A percentile compares a stretch with the other conserved stretches of the same genome.
Evolutionary conservation across 1,140 invertebrate species (phyloP).

Genomic region (Drosophila navojoa): DNA sequence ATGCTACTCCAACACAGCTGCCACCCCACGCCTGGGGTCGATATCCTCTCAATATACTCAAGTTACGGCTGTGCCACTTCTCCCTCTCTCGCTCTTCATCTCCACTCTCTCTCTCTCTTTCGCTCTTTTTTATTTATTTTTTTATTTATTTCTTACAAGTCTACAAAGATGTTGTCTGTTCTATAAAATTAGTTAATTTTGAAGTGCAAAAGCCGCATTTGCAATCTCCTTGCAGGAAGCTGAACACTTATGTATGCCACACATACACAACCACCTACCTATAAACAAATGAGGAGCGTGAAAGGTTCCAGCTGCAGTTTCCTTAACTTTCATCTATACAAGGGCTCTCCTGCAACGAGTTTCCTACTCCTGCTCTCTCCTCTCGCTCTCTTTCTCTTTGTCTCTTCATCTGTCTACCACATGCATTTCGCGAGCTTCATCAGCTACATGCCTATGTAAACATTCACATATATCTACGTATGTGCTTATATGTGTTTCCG

Average conservation of each 20-base stretch:
- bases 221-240: conserved; percentile 26
- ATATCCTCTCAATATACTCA: conserved; percentile 50
- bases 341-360: conserved; percentile 1
- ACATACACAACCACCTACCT: conserved; percentile 1
- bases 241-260: background rate
- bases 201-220: conserved; percentile 40
- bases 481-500: conserved; percentile 16
- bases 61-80: background rate
- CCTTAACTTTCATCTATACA: conserved; percentile 29
- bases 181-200: conserved; percentile 35
- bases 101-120: background rate
- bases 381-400: conserved; percentile 6
- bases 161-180: conserved; percentile 23
- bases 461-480: too few relatives aligned
- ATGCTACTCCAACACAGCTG: conserved; percentile 24
- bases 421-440: too few relatives aligned
- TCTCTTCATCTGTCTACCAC: background rate
- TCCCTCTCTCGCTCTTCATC: background rate
- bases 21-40: conserved; percentile 41
- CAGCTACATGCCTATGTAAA: too few relatives aligned
- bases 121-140: background rate
- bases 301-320: conserved; percentile 47
- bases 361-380: background rate
- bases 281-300: conserved; percentile 49
- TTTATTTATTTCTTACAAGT: conserved; percentile 24